Evolutionary conservation across 1,140 invertebrate species (phyloP).

Genomic region (Eumaeus atala): DNA sequence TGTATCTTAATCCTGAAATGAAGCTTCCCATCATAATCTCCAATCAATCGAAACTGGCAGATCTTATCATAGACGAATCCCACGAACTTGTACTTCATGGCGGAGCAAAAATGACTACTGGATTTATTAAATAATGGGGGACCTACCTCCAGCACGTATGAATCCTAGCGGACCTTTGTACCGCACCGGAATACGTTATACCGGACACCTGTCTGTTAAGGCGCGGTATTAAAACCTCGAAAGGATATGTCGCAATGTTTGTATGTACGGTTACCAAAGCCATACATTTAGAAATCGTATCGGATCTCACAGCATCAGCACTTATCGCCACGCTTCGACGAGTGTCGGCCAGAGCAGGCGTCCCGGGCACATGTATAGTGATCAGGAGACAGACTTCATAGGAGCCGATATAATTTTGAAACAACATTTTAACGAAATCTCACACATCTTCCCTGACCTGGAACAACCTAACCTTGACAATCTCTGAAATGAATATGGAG

Average conservation of each 20-base stretch:
- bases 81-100: conserved; percentile 9
- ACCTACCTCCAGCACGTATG: conserved; percentile 14
- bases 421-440: not conserved
- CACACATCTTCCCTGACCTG: not conserved
- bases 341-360: not conserved
- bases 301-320: conserved; percentile 16
- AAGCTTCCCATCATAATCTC: conserved; percentile 6
- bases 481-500: conserved; percentile 4
- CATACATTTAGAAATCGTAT: conserved; percentile 22
- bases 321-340: conserved; percentile 15
- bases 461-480: not conserved
- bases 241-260: conserved; percentile 20
- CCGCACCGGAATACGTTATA: conserved; percentile 8
- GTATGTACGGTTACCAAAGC: conserved; percentile 21
- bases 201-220: conserved; percentile 13
- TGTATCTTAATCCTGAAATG: not conserved
- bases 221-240: conserved; percentile 12
- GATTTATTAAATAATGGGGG: conserved; percentile 17
- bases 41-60: not conserved
- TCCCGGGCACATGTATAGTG: conserved; percentile 1
- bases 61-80: conserved; percentile 5
- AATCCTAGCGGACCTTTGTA: conserved; percentile 13
- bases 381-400: conserved; percentile 6
- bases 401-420: not conserved
- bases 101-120: not conserved